These are phyloP conservation scores for Lasiurus cinereus DNA, from an alignment of 2,113 vertebrate species.

Conservation along the genomic window DNA sequence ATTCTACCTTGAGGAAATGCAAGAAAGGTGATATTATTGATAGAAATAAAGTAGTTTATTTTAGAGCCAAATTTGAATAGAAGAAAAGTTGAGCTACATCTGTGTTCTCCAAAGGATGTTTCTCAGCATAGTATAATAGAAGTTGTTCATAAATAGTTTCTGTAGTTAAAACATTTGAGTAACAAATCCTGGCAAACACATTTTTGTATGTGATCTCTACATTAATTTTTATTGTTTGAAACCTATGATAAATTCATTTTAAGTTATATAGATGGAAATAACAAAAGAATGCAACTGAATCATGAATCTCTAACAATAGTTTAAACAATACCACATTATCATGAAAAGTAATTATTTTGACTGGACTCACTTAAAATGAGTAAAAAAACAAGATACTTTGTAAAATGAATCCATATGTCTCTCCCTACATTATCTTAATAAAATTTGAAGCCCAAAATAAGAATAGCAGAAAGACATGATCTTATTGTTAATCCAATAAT, in stretches of 20 bases:
- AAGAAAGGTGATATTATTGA: neutral
- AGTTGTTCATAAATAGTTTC: neutral
- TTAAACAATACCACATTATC: neutral
- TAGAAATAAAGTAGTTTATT: constrained; percentile 19
- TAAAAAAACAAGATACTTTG: neutral
- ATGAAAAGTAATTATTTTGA: constrained; percentile 33
- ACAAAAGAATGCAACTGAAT: neutral
- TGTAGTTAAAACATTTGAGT: constrained; percentile 2
- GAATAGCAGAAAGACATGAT: constrained; percentile 28
- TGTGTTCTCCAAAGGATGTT: neutral
- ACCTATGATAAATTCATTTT: neutral
- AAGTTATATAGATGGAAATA: neutral
- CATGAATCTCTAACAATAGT: neutral
- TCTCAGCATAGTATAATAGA: neutral
- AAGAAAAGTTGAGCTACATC: neutral
- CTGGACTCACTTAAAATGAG: neutral
- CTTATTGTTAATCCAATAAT: constrained; percentile 28
- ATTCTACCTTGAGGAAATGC: neutral
- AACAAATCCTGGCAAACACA: neutral
- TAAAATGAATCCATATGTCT: constrained; percentile 2
- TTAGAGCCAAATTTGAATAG: neutral
- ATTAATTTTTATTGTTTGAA: constrained; percentile 43
- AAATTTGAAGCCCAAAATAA: constrained; percentile 33
- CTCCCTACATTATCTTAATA: neutral
- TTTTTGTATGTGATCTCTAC: neutral